phyloP scores from a whole-genome alignment of 2,113 vertebrate species.

The Turnix velox region DNA sequence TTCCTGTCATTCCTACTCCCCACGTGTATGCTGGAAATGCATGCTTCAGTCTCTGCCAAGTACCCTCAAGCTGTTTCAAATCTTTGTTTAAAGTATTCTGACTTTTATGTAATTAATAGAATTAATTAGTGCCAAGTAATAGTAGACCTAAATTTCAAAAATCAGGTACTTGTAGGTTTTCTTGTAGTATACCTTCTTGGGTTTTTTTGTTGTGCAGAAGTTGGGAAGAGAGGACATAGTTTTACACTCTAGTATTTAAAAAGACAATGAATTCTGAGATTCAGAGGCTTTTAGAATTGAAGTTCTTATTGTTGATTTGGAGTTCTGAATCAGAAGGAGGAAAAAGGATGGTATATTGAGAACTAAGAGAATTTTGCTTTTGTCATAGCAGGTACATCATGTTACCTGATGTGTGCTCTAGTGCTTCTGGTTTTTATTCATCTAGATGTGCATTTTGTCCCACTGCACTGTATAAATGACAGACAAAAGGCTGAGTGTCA shows the following conservation, averaged over 20 bases:
- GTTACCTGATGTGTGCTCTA: neutral
- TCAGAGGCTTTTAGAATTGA: neutral
- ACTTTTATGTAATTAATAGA: too few species aligned
- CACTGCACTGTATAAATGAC: neutral
- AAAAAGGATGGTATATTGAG: accelerated
- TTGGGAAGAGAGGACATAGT: neutral
- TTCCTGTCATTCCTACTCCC: neutral
- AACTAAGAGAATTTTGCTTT: neutral
- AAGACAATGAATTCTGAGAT: neutral
- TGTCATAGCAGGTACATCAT: accelerated
- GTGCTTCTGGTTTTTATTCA: neutral
- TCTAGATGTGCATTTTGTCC: neutral
- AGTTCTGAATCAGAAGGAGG: neutral
- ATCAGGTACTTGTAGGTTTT: neutral
- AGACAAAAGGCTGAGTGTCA: neutral
- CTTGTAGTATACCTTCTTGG: neutral
- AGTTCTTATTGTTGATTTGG: neutral
- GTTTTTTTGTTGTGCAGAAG: neutral
- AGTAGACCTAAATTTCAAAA: neutral
- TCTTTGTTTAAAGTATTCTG: neutral
- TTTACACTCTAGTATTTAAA: neutral
- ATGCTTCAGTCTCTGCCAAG: neutral
- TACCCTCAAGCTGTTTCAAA: neutral
- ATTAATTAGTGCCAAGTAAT: neutral
- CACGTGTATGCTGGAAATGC: neutral